A percentile compares a stretch with the other conserved stretches of the same genome.
phyloP scores from a whole-genome alignment of 2,888 invertebrate species.

The Sesamia inferens region DNA sequence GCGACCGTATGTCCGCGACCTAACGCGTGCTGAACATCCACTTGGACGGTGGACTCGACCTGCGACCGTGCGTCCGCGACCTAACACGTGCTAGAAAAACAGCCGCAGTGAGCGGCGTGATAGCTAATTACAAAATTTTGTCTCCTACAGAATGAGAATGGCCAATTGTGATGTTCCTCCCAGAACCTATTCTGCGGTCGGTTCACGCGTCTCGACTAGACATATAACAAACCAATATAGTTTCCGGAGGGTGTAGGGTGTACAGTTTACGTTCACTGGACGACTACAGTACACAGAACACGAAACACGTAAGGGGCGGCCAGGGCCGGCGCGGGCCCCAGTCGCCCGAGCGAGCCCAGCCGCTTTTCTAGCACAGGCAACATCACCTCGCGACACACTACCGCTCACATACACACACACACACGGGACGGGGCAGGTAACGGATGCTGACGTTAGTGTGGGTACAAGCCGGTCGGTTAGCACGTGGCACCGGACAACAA shows the following conservation, averaged over 20 bases:
- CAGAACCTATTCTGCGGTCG: constrained; percentile 90
- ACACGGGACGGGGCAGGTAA: constrained; percentile 75
- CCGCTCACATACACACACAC: constrained; percentile 86
- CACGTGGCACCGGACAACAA: constrained; percentile 66
- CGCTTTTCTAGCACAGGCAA: constrained; percentile 89
- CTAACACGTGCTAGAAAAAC: constrained; percentile 93
- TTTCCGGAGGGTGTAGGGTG: constrained; percentile 87
- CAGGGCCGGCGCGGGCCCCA: constrained; percentile 63
- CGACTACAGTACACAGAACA: constrained; percentile 89
- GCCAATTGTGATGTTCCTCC: constrained; percentile 89
- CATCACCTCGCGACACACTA: constrained; percentile 80
- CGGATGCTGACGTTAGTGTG: constrained; percentile 68
- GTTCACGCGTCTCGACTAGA: constrained; percentile 86
- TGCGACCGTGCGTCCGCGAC: constrained; percentile 76
- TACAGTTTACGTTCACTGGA: constrained; percentile 87
- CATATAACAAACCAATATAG: constrained; percentile 90
- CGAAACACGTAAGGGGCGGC: constrained; percentile 78
- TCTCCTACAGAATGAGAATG: constrained; percentile 86
- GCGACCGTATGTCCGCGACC: constrained; percentile 77
- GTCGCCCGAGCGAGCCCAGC: constrained; percentile 80
- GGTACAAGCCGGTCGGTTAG: constrained; percentile 63
- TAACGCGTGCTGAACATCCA: constrained; percentile 90
- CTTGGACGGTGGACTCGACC: constrained; percentile 83
- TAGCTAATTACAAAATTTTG: constrained; percentile 84
- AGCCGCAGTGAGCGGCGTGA: constrained; percentile 88